A percentile compares a stretch with the other conserved stretches of the same genome.
Evolutionary conservation across 1,140 invertebrate species (phyloP).

Genomic region (Leptinotarsa defecta): DNA sequence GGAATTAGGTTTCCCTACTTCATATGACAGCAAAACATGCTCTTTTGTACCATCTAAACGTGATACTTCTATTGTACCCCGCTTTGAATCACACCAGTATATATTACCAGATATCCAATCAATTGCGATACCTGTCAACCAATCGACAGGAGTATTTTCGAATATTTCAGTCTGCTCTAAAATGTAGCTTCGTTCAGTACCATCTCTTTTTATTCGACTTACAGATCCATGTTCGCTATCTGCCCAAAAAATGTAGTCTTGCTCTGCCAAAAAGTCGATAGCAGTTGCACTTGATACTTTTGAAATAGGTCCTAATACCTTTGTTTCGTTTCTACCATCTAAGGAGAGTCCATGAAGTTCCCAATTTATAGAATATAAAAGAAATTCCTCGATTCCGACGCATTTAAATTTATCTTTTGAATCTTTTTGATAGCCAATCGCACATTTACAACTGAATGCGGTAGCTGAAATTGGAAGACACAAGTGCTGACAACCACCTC

Average conservation of each 20-base stretch:
- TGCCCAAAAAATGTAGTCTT: conserved; percentile 79
- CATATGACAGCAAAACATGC: conserved; percentile 76
- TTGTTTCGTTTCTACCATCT: conserved; percentile 54
- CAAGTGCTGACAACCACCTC: conserved; percentile 74
- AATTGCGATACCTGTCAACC: conserved; percentile 75
- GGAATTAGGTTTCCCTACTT: conserved; percentile 69
- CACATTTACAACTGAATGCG: conserved; percentile 72
- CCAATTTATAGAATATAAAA: conserved; percentile 78
- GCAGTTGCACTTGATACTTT: conserved; percentile 74
- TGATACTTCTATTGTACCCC: conserved; percentile 84
- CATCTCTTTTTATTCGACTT: conserved; percentile 76
- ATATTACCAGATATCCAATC: conserved; percentile 88
- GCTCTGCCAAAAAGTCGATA: conserved; percentile 76
- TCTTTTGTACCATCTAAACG: conserved; percentile 78
- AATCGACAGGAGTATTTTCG: conserved; percentile 67
- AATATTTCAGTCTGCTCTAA: conserved; percentile 60
- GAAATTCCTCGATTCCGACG: conserved; percentile 66
- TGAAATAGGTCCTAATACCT: conserved; percentile 77
- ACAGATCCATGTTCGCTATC: conserved; percentile 77
- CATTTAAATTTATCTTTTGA: conserved; percentile 60
- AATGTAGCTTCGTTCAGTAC: conserved; percentile 66
- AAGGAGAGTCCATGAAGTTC: conserved; percentile 74
- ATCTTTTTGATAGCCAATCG: conserved; percentile 70
- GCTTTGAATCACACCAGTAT: conserved; percentile 88
- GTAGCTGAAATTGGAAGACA: conserved; percentile 70